Evolutionary conservation across 2,797 vertebrate species (phyloP).

Genomic region (Acridotheres tristis): DNA sequence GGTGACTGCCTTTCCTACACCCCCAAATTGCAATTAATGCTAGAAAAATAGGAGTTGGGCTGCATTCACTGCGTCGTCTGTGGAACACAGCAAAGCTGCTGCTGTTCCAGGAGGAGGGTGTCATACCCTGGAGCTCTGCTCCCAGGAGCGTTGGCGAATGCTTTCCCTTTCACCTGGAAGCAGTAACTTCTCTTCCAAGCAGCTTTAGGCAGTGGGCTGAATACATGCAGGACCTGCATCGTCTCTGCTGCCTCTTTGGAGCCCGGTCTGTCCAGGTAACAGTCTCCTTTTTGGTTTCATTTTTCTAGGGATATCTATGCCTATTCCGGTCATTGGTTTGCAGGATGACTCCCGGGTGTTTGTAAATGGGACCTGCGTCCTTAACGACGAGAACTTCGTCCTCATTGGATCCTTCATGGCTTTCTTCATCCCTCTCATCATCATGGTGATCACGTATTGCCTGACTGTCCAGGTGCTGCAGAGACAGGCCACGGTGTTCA

Average conservation of each 20-base stretch:
- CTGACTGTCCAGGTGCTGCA: slow-evolving; percentile 93
- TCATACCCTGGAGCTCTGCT: not conserved
- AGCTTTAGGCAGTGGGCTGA: not conserved
- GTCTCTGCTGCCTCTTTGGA: not conserved
- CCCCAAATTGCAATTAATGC: not conserved
- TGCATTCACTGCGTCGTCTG: not conserved
- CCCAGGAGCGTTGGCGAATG: not conserved
- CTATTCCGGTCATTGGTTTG: slow-evolving; percentile 95
- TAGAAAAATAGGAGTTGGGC: not conserved
- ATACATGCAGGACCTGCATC: not conserved
- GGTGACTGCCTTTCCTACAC: not conserved
- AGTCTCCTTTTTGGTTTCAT: not conserved
- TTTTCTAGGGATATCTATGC: slow-evolving; percentile 88
- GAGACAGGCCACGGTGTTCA: slow-evolving; percentile 92
- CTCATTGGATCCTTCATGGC: slow-evolving; percentile 97
- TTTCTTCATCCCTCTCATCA: slow-evolving; percentile 97
- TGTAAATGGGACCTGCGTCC: slow-evolving; percentile 88
- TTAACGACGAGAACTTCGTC: slow-evolving; percentile 94
- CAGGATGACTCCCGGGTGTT: slow-evolving; percentile 92
- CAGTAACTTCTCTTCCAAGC: not conserved
- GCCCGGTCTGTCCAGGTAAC: not conserved
- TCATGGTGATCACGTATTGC: slow-evolving; percentile 97
- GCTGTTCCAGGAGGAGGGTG: not conserved
- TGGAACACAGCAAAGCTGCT: not conserved
- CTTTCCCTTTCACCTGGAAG: not conserved